Percentiles rank a stretch among this genome's conserved stretches.
These are phyloP conservation scores for Hemistola chrysoprasaria DNA, from an alignment of 2,888 invertebrate species.

Conservation along the genomic window DNA sequence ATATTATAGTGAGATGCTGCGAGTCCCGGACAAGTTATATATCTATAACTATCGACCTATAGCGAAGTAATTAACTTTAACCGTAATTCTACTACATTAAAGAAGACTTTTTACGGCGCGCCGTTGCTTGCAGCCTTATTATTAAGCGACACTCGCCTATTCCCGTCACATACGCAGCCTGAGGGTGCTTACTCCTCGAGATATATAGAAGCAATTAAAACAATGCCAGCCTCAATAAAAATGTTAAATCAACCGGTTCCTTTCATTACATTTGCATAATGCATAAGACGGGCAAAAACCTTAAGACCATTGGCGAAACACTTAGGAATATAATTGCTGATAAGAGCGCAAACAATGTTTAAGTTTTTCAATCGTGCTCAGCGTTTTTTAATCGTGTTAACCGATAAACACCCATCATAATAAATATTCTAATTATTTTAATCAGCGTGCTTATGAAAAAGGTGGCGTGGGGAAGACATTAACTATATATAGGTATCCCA, in stretches of 20 bases:
- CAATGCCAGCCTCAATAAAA: slow-evolving; percentile 50
- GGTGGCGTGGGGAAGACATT: slow-evolving; percentile 40
- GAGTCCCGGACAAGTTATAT: neutral
- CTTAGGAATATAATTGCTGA: slow-evolving; percentile 33
- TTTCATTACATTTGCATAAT: slow-evolving; percentile 35
- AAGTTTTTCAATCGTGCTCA: slow-evolving; percentile 34
- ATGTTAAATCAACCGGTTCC: slow-evolving; percentile 50
- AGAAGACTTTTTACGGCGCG: slow-evolving; percentile 48
- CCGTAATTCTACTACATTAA: slow-evolving; percentile 37
- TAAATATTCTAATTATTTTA: slow-evolving; percentile 66
- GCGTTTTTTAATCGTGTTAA: slow-evolving; percentile 34
- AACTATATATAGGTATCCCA: slow-evolving; percentile 48
- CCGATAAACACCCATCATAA: slow-evolving; percentile 46
- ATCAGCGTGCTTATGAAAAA: slow-evolving; percentile 48
- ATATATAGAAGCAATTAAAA: slow-evolving; percentile 49
- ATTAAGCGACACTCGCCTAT: slow-evolving; percentile 25
- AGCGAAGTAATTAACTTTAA: slow-evolving; percentile 58
- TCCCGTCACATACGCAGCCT: slow-evolving; percentile 31
- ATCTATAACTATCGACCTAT: slow-evolving; percentile 43
- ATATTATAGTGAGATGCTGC: no score
- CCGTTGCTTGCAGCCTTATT: slow-evolving; percentile 43
- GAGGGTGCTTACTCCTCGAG: slow-evolving; percentile 39
- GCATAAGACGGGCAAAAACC: slow-evolving; percentile 35
- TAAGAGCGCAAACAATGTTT: slow-evolving; percentile 31
- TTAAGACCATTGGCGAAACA: slow-evolving; percentile 32